A percentile compares a stretch with the other conserved stretches of the same genome.
These are phyloP conservation scores for Tetheella fluctuosa DNA, from an alignment of 2,888 invertebrate species.

Conservation along the genomic window DNA sequence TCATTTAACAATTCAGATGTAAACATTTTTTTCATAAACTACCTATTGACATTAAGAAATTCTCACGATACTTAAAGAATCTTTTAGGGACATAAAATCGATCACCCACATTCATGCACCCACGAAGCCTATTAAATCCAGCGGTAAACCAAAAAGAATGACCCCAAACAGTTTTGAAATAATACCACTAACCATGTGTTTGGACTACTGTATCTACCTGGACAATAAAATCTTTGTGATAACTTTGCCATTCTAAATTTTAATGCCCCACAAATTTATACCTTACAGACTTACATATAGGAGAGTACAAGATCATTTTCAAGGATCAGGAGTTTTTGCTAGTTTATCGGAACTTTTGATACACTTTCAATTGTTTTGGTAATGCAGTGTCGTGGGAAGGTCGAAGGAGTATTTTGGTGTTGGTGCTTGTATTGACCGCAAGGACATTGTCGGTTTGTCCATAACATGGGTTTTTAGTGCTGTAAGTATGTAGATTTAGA, in stretches of 20 bases:
- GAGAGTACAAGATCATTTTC: conserved; percentile 12
- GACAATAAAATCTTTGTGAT: conserved; percentile 46
- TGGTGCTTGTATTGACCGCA: conserved; percentile 59
- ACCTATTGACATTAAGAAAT: conserved; percentile 19
- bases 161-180: conserved; percentile 62
- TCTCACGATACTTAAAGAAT: conserved; percentile 60
- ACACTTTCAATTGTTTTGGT: conserved; percentile 65
- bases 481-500: conserved; percentile 25
- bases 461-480: conserved; percentile 73
- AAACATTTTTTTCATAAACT: conserved; percentile 2
- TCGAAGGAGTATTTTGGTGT: conserved; percentile 22
- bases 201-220: conserved; percentile 55
- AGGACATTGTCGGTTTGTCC: conserved; percentile 66
- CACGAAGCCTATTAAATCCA: conserved; percentile 45
- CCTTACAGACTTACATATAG: conserved; percentile 28
- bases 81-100: conserved; percentile 46
- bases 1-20: conserved; percentile 15
- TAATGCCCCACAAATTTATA: conserved; percentile 23
- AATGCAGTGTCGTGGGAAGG: conserved; percentile 70
- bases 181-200: conserved; percentile 62
- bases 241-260: neutral
- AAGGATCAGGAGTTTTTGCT: conserved; percentile 23
- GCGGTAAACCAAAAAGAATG: conserved; percentile 57
- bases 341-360: conserved; percentile 61
- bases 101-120: conserved; percentile 59